Evolutionary conservation across 2,113 vertebrate genomes (phyloP), one percentile per base, ranked within the genome.

Genomic region (Channa maculata): DNA sequence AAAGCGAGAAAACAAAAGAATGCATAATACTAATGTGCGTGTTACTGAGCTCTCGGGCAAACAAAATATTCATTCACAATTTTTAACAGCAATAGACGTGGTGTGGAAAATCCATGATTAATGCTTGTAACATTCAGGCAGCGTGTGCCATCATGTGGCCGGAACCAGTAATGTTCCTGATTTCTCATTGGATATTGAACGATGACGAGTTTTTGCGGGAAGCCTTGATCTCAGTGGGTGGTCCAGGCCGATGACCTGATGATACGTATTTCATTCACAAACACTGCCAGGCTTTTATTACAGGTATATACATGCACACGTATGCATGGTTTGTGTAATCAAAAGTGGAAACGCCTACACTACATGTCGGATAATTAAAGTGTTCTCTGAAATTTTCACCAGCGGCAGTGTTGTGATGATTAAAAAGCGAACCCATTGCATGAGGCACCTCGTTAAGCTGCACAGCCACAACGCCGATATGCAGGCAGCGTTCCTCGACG

Each of bases 161-260:
- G 0, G 5, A 54, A 6, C 2, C 8, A n/a, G 70, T 53, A 63
- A 3, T 13, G 24, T 24, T 3, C 36, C 5, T 34, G 3, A 24
- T 38, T 15, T 80, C 58, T 72, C 55, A 90, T 88, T 91, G 90
- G 90, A 39, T 43, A n/a, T n/a, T 11, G 6, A 36, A 10, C 5
- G 57, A 39, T 68, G 69, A 83, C 77, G 75, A 60, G 2, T 64
- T 44, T 55, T 44, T 93, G 91, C 90, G 89, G 82, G 88, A 92
- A 87, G 55, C 83, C 91, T 88, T 91, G 88, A 91, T 91, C 84
- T 66, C 12, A 62, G 60, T 90, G 83, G 86, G 92, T 91, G 92
- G 92, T 86, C 91, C 83, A 4, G 55, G 0, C 12, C 5, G 6
- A 69, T 52, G 12, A 61, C 39, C 4, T 0, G 52, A 71, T 6